phyloP scores from a whole-genome alignment of 2,797 vertebrate species.

The Arrhamphus sclerolepis region DNA sequence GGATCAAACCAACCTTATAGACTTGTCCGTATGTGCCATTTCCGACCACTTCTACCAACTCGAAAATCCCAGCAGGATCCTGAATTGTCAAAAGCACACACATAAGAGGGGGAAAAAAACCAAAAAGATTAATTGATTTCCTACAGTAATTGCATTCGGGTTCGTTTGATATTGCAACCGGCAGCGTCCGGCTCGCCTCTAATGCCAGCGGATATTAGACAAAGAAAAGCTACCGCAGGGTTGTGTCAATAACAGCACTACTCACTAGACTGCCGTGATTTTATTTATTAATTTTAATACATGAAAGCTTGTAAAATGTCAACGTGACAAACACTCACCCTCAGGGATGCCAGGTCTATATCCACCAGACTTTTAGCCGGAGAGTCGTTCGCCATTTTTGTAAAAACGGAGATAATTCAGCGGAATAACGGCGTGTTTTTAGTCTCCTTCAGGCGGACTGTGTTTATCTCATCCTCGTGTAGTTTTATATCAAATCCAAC shows the following conservation, averaged over 20 bases:
- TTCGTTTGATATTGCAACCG: conserved; percentile 62
- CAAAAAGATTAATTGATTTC: conserved; percentile 18
- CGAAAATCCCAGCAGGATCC: conserved; percentile 98
- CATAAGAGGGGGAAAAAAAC: background rate
- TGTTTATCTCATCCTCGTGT: conserved; percentile 75
- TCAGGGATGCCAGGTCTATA: conserved; percentile 93
- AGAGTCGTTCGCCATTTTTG: conserved; percentile 97
- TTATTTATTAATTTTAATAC: accelerated
- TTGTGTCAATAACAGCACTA: conserved; percentile 45
- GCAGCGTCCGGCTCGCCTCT: conserved; percentile 78
- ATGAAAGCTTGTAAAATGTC: background rate
- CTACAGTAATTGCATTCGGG: conserved; percentile 19
- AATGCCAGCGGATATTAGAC: conserved; percentile 80
- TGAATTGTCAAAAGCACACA: conserved; percentile 52
- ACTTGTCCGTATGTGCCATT: conserved; percentile 99
- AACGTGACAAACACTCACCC: conserved; percentile 81
- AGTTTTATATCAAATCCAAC: conserved; percentile 38
- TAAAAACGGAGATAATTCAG: conserved; percentile 42
- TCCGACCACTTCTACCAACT: conserved; percentile 98
- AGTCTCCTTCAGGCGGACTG: conserved; percentile 59
- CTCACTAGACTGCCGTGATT: background rate
- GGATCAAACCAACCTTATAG: conserved; percentile 91
- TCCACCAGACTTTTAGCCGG: conserved; percentile 97
- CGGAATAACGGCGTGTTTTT: conserved; percentile 24
- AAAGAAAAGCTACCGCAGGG: conserved; percentile 79